Percentiles rank a stretch among this genome's conserved stretches.
phyloP scores from a whole-genome alignment of 2,888 invertebrate genomes.

The Heteromurus nitidus region DNA sequence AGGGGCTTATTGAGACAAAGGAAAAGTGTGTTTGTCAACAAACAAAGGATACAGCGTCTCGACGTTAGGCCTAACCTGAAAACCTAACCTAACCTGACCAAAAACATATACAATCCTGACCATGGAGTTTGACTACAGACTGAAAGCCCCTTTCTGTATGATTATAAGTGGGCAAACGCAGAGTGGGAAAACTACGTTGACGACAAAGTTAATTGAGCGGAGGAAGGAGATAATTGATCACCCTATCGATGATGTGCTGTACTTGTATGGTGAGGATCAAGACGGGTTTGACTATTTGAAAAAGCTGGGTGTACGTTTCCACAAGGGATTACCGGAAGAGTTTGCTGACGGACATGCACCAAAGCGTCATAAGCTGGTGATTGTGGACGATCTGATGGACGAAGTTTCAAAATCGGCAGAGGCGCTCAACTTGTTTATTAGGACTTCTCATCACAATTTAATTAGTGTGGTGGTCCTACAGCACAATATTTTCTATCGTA shows the following conservation, averaged over 20 bases:
- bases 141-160: conserved; percentile 17
- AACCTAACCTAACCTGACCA: too few species aligned
- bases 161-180: conserved; percentile 15
- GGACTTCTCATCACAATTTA: conserved; percentile 21
- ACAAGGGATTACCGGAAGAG: conserved; percentile 45
- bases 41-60: too few species aligned
- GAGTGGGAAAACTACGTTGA: conserved; percentile 19
- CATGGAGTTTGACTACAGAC: conserved; percentile 8
- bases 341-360: conserved; percentile 6
- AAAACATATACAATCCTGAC: too few species aligned
- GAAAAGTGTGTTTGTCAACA: too few species aligned
- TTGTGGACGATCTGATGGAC: conserved; percentile 46
- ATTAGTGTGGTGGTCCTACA: conserved; percentile 1
- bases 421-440: conserved; percentile 7
- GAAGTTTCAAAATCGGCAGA: conserved; percentile 20
- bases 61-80: too few species aligned
- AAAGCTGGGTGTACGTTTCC: conserved; percentile 19
- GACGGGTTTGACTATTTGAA: not conserved
- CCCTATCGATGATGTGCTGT: conserved; percentile 20
- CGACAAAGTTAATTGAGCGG: conserved; percentile 1
- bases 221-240: conserved; percentile 25
- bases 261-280: conserved; percentile 33
- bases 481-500: conserved; percentile 15
- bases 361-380: not conserved
- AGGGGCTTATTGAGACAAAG: too few species aligned